Percentiles rank a stretch among this genome's conserved stretches.
These are phyloP conservation scores for Corvus cornix DNA, from an alignment of 2,113 vertebrate genomes.

Conservation along the genomic window DNA sequence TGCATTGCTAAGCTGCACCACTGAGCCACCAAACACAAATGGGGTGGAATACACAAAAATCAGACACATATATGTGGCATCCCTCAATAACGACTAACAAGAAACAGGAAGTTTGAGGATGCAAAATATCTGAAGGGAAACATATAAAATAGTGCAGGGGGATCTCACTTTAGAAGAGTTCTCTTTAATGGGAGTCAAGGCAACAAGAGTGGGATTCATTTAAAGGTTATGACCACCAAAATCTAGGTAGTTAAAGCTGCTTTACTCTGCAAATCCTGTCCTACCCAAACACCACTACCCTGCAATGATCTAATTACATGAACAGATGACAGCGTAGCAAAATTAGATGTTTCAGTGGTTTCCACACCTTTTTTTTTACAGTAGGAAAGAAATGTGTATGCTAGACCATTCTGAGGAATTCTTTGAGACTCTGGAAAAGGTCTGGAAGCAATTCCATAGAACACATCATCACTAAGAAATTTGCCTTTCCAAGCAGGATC, in stretches of 20 bases:
- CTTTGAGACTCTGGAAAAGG: background rate
- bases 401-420: background rate
- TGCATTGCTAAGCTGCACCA: background rate
- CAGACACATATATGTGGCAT: background rate
- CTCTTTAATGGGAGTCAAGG: background rate
- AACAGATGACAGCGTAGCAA: background rate
- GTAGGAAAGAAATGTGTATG: background rate
- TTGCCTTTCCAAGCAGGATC: background rate
- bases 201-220: background rate
- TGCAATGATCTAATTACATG: background rate
- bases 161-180: background rate
- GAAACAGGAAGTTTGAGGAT: background rate
- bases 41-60: background rate
- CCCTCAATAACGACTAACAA: accelerated
- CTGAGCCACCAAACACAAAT: background rate
- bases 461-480: background rate
- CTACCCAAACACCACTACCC: background rate
- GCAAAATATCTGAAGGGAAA: background rate
- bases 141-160: background rate
- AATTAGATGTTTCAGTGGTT: background rate
- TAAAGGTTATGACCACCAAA: background rate
- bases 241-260: background rate
- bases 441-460: background rate
- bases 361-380: background rate
- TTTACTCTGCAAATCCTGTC: background rate